These are phyloP conservation scores for Merops nubicus DNA, from an alignment of 2,113 vertebrate genomes.

Conservation along the genomic window DNA sequence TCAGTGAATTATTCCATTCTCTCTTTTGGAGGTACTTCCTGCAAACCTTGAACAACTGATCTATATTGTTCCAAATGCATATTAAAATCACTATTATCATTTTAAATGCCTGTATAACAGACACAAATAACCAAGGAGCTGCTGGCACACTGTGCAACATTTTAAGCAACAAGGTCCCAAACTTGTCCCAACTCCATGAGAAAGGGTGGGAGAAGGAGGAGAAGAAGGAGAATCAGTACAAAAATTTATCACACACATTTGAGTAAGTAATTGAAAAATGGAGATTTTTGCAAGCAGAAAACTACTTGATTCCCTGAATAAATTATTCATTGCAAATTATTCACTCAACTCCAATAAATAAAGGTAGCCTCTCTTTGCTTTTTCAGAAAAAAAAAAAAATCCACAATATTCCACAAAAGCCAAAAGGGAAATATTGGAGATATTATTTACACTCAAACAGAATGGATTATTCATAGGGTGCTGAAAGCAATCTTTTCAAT, in stretches of 20 bases:
- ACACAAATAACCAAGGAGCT: rapidly evolving
- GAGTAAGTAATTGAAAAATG: neutral
- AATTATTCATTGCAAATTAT: conserved; percentile 31
- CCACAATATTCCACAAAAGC: neutral
- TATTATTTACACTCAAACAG: conserved; percentile 48
- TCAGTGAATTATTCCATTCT: neutral
- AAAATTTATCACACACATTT: neutral
- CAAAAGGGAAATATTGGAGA: conserved; percentile 31
- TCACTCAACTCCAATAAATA: neutral
- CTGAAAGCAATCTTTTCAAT: conserved; percentile 17
- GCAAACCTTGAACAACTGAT: neutral
- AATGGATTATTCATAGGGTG: neutral
- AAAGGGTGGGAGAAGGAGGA: rapidly evolving
- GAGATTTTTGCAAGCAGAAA: neutral
- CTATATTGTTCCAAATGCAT: neutral
- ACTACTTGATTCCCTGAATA: neutral
- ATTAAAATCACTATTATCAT: neutral
- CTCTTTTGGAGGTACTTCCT: neutral
- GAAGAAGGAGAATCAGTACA: neutral
- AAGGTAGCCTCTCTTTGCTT: neutral
- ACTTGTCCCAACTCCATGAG: neutral
- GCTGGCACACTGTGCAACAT: neutral
- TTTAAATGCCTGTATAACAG: neutral
- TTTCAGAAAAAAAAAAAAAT: neutral
- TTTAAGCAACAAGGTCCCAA: neutral